Evolutionary conservation across 2,113 vertebrate species (phyloP), one percentile per base, ranked within the genome.

Genomic region (Alosa alosa): DNA sequence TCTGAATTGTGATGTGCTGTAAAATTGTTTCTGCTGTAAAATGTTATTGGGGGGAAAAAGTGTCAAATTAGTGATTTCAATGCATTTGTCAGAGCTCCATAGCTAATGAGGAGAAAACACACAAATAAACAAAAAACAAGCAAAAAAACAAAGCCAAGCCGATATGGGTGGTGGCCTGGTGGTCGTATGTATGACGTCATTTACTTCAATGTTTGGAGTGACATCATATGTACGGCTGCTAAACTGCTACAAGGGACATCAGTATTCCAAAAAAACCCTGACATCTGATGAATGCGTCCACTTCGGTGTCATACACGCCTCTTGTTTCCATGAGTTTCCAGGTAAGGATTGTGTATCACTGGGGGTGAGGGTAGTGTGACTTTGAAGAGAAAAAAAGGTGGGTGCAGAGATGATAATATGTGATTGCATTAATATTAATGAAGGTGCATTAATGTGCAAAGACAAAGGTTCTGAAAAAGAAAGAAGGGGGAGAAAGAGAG

Each of bases 171-270:
- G 96, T 97, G 95, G 97, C 96, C 96, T 97, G 96, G 97, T 96
- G 94, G 97, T 97, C 96, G 95, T 98, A 98, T 98, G 95, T 97
- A 97, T 97, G 97, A 97, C 93, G 96, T 96, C 97, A 98, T 97
- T 97, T 97, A 96, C 96, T 97, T 96, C 95, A 94, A 91, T 95
- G 94, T 94, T 96, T 96, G 96, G 95, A 98, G 97, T 99, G 97
- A 98, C 97, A 97, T 97, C 97, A 97, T 97, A 97, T 97, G 95
- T 98, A 97, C 96, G 96, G 95, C 96, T 95, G 96, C 97, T 98
- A 97, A 98, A 97, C 97, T 97, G 96, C 96, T 96, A 95, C 96
- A 96, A 93, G 91, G 90, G 92, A 96, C 97, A 91, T 96, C 96
- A 88, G 78, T 91, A 84, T 91, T 91, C 82, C 82, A 52, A 81